phyloP scores from a whole-genome alignment of 2,888 invertebrate species.

The Scotopteryx bipunctaria region DNA sequence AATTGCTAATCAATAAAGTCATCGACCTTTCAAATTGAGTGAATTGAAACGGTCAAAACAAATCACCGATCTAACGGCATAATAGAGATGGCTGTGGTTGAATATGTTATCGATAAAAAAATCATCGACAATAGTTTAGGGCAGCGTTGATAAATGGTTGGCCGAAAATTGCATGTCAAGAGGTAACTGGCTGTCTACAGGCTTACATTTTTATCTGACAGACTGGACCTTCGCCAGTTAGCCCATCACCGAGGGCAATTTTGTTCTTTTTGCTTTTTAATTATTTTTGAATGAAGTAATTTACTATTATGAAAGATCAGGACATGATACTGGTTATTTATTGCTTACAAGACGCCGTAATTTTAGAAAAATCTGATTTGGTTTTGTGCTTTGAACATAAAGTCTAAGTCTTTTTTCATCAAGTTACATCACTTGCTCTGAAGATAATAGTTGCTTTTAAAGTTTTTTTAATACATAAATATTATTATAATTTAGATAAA shows the following conservation, averaged over 20 bases:
- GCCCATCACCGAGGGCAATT: conserved; percentile 60
- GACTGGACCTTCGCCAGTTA: conserved; percentile 58
- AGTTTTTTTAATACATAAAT: background rate
- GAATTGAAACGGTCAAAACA: conserved; percentile 33
- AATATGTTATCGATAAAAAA: conserved; percentile 51
- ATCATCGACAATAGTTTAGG: conserved; percentile 47
- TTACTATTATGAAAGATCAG: conserved; percentile 20
- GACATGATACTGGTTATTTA: conserved; percentile 12
- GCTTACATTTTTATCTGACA: conserved; percentile 76
- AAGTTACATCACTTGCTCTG: too few relatives aligned
- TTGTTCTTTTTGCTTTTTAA: conserved; percentile 36
- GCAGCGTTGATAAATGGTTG: conserved; percentile 70
- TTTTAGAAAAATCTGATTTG: background rate
- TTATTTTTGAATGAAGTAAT: conserved; percentile 34
- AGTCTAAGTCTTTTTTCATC: background rate
- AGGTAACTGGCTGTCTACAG: conserved; percentile 70
- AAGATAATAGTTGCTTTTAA: background rate
- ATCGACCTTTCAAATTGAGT: conserved; percentile 27
- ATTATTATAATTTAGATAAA: too few relatives aligned
- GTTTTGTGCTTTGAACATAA: background rate
- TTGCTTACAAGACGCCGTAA: background rate
- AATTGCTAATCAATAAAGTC: conserved; percentile 38
- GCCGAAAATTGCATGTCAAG: conserved; percentile 80
- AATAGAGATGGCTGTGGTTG: conserved; percentile 11
- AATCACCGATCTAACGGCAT: conserved; percentile 31